phyloP scores from a whole-genome alignment of 2,113 vertebrate genomes.

The Azemiops feae region DNA sequence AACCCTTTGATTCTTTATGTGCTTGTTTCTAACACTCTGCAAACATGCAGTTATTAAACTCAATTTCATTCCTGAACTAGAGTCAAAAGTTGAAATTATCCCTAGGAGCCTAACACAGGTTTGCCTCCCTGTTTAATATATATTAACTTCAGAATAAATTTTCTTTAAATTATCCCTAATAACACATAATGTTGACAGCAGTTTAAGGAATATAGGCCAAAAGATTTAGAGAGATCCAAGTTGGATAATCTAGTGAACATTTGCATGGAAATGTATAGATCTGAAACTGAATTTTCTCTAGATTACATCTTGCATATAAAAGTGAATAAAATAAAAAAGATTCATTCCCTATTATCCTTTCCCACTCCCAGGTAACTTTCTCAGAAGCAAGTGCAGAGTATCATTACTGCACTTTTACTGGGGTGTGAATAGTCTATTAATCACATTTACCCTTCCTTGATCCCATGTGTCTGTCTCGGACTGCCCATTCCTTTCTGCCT shows the following conservation, averaged over 20 bases:
- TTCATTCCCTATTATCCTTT: not conserved
- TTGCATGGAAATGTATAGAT: not conserved
- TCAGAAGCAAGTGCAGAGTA: not conserved
- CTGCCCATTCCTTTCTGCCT: not conserved
- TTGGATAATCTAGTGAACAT: not conserved
- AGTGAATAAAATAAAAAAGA: not conserved
- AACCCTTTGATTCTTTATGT: constrained; percentile 26
- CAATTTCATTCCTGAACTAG: not conserved
- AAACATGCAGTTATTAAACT: constrained; percentile 5
- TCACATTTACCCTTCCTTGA: not conserved
- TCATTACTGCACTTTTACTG: not conserved
- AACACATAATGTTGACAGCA: not conserved
- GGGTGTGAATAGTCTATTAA: not conserved
- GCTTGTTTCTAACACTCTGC: constrained; percentile 14
- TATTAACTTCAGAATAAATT: constrained; percentile 23
- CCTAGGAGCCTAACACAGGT: constrained; percentile 24
- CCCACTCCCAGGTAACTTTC: no score
- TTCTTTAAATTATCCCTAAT: not conserved
- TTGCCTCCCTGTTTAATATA: constrained; percentile 28
- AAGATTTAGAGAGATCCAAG: not conserved
- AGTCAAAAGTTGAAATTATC: constrained; percentile 20
- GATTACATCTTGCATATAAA: not conserved
- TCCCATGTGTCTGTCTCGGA: not conserved
- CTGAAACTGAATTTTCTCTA: not conserved
- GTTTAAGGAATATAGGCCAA: not conserved